Conservation (phyloP, 2,888 invertebrate species). For the Spilarctia lutea region DNA sequence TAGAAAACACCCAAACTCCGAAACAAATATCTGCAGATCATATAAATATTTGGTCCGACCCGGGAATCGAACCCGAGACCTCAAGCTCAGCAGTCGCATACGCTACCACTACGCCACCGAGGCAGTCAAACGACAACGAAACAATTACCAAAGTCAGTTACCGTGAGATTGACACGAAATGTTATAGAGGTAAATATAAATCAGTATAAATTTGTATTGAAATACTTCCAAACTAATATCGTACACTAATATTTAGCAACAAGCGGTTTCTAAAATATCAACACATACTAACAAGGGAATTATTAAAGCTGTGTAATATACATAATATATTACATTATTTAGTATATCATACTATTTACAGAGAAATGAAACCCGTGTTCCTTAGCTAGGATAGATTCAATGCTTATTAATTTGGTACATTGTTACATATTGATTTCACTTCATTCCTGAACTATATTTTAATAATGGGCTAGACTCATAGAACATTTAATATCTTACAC, state of each 20-base stretch:
- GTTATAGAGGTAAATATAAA: not conserved
- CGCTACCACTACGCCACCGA: too few relatives aligned
- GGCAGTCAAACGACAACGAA: too few relatives aligned
- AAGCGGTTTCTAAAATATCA: not conserved
- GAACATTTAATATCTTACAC: not conserved
- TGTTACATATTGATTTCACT: not conserved
- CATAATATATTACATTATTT: not conserved
- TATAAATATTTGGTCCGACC: too few relatives aligned
- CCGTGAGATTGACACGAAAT: slow-evolving; percentile 28
- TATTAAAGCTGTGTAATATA: not conserved
- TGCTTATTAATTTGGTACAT: not conserved
- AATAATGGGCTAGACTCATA: not conserved
- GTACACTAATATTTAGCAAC: not conserved
- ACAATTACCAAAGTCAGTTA: slow-evolving; percentile 40
- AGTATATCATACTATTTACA: too few relatives aligned
- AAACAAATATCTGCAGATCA: too few relatives aligned
- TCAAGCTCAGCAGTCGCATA: too few relatives aligned
- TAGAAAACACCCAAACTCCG: too few relatives aligned
- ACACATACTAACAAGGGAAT: not conserved
- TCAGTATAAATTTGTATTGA: not conserved
- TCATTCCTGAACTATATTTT: not conserved
- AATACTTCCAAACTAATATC: not conserved
- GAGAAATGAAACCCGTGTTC: not conserved
- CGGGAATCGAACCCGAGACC: too few relatives aligned
- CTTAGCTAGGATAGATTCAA: not conserved